Percentiles rank a stretch among this genome's conserved stretches.
Conservation (phyloP, 1,140 invertebrate species). For the Drosophila pallidifrons region DNA sequence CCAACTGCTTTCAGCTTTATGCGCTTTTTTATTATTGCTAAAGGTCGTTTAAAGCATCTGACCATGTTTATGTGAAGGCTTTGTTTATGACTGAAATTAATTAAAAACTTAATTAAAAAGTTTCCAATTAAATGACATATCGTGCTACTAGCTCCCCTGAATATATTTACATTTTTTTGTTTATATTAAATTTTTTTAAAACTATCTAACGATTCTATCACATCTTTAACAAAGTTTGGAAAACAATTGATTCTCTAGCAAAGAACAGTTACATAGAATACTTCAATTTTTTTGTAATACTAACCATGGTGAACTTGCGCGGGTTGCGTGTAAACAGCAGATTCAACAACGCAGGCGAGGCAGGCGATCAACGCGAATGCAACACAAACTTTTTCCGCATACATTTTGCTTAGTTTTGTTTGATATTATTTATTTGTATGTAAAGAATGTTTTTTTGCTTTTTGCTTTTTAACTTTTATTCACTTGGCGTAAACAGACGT, state of each 20-base stretch:
- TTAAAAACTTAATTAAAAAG: constrained; percentile 66
- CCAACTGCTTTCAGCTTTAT: constrained; percentile 51
- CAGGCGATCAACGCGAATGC: constrained; percentile 58
- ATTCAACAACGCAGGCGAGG: constrained; percentile 60
- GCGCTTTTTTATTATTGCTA: constrained; percentile 47
- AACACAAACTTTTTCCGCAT: constrained; percentile 70
- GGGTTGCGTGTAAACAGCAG: constrained; percentile 75
- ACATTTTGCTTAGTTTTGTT: constrained; percentile 64
- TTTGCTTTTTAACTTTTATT: constrained; percentile 10
- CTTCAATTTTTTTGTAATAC: constrained; percentile 44
- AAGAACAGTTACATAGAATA: background rate
- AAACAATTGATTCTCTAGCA: background rate
- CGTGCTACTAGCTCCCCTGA: background rate
- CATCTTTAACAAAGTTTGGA: no score
- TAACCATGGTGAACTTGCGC: constrained; percentile 76
- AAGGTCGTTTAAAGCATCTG: constrained; percentile 59
- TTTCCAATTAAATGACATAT: constrained; percentile 33
- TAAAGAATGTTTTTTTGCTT: constrained; percentile 2
- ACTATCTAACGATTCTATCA: background rate
- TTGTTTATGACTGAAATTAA: constrained; percentile 44
- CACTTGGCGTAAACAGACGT: constrained; percentile 15
- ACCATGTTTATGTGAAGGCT: constrained; percentile 27
- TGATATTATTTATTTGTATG: constrained; percentile 20
- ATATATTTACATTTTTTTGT: constrained; percentile 3
- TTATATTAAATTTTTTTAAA: constrained; percentile 6